Evolutionary conservation across 2,888 invertebrate genomes (phyloP).

Genomic region (Platerodrilus igneus): DNA sequence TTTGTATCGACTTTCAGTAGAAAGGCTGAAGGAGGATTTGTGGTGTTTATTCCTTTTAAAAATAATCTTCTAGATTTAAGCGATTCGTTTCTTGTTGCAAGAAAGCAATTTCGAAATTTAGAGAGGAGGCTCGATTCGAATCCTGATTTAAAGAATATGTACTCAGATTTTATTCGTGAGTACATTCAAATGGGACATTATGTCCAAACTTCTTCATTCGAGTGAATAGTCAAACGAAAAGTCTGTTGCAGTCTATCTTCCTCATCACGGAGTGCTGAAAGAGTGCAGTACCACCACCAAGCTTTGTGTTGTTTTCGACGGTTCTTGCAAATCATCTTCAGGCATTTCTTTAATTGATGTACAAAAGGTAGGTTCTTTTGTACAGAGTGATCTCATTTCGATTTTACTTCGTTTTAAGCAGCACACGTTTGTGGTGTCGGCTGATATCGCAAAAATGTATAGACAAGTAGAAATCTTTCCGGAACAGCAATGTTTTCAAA

Average conservation of each 20-base stretch:
- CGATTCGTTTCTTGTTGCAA: no score
- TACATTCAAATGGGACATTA: constrained; percentile 3
- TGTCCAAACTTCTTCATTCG: no score
- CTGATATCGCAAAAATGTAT: constrained; percentile 8
- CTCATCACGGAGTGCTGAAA: constrained; percentile 7
- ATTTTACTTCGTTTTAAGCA: constrained; percentile 6
- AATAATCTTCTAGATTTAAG: no score
- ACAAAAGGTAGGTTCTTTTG: constrained; percentile 1
- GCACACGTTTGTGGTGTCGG: neutral
- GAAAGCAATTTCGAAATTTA: no score
- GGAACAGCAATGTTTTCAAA: constrained; percentile 2
- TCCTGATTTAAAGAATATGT: neutral
- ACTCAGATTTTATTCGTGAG: constrained; percentile 5
- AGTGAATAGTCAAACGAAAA: no score
- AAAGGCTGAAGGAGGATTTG: no score
- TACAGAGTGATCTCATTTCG: neutral
- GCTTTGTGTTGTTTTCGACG: constrained; percentile 6
- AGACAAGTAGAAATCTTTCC: neutral
- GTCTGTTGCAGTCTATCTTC: no score
- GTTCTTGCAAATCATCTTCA: neutral
- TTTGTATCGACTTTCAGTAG: no score
- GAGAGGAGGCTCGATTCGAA: neutral
- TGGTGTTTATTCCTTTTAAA: no score
- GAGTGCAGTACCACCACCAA: constrained; percentile 1
- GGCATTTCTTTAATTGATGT: constrained; percentile 3